Base-by-base conservation (phyloP, 2,113 vertebrate species). In the Egretta garzetta region DNA sequence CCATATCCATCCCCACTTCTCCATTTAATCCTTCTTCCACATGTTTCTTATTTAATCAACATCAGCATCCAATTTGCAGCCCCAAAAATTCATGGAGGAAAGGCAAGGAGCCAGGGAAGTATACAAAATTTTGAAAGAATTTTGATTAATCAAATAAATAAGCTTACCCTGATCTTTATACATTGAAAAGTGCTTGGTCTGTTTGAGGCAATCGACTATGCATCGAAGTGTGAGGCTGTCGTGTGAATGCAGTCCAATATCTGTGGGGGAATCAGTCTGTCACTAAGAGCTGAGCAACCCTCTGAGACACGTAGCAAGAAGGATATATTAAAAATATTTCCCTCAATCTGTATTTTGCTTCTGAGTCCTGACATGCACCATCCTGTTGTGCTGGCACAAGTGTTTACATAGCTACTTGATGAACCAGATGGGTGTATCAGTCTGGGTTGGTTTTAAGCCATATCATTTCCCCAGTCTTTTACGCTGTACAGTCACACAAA, bases 281-380 rank as follows among this genome's bases (percentile, higher is more conserved):
- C 50, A 52, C 28, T 64, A 32, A 33, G 45, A 87, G n/a, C 63
- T 84, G 82, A 77, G 70, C 70, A 94, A 66, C 35, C 32, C 13
- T 59, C 37, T 35, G 62, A 88, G 56, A 21, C 12, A 35, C n/a
- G 10, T 19, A 72, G 41, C 21, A 45, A 37, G 59, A 58, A 88
- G 27, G 21, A 32, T 49, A 35, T 50, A 53, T 53, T 80, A 30
- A 58, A 94, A 82, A 58, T 86, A 66, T 39, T 80, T 86, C 75
- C 21, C n/a, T 75, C 16, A 10, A 37, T 3, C 9, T 86, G 6
- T 55, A 1, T 70, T 64, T 79, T 79, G 21, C 33, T 39, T 90
- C 24, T 43, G 33, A 35, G 13, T n/a, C 47, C 47, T 93, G 35
- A 53, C 4, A 23, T 0, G 0, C 0, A 0, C 9, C 35, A 71